Conservation (phyloP, 2,888 invertebrate genomes). For the Thymelicus lineola region DNA sequence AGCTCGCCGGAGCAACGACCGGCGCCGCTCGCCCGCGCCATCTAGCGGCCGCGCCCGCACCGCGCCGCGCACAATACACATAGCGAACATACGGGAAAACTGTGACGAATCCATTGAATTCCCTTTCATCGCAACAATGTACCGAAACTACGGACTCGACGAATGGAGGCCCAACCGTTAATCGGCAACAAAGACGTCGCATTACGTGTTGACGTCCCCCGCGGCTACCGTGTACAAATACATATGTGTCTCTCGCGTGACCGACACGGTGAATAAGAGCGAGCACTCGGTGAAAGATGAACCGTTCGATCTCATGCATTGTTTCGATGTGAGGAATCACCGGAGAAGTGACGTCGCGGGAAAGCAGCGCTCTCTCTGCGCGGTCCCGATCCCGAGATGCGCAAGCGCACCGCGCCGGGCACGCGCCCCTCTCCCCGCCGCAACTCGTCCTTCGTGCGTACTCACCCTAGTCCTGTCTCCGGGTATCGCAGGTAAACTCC, state of each 20-base stretch:
- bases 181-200: not conserved
- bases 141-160: not conserved
- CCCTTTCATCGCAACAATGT: constrained; percentile 13
- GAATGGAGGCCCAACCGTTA: not conserved
- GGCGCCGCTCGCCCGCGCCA: constrained; percentile 49
- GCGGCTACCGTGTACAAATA: constrained; percentile 5
- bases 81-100: constrained; percentile 22
- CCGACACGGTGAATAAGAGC: not conserved
- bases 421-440: constrained; percentile 23
- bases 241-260: not conserved
- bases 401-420: constrained; percentile 54
- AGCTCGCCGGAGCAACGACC: constrained; percentile 62
- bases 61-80: constrained; percentile 39
- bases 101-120: constrained; percentile 17
- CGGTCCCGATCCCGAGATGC: constrained; percentile 56
- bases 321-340: constrained; percentile 40
- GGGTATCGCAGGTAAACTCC: constrained; percentile 19
- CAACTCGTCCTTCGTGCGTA: constrained; percentile 3
- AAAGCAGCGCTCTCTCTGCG: constrained; percentile 55
- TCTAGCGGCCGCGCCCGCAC: constrained; percentile 50
- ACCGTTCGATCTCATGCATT: constrained; percentile 35
- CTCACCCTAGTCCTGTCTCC: constrained; percentile 23
- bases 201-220: not conserved
- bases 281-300: constrained; percentile 27
- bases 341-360: constrained; percentile 50